Evolutionary conservation across 2,888 invertebrate species (phyloP).

Genomic region (Geophilus truncorum): DNA sequence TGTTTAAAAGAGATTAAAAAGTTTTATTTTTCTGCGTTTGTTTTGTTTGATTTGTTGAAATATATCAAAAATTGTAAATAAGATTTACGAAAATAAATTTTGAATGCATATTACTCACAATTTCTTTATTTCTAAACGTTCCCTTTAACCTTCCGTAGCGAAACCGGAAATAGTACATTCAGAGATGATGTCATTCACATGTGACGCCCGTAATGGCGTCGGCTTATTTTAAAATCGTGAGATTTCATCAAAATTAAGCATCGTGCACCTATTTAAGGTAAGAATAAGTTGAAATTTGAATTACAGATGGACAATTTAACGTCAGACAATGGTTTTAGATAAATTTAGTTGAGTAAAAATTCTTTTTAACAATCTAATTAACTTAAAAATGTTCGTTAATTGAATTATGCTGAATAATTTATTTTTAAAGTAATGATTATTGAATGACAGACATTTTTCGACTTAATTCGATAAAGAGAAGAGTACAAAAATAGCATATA

Average conservation of each 20-base stretch:
- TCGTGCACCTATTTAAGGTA: not conserved
- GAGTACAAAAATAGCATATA: too few species aligned
- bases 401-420: too few species aligned
- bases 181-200: not conserved
- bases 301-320: too few species aligned
- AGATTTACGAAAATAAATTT: not conserved
- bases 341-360: too few species aligned
- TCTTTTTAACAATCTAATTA: too few species aligned
- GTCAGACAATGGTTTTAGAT: too few species aligned
- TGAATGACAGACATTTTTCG: too few species aligned
- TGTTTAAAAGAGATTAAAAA: not conserved
- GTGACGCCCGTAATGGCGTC: not conserved
- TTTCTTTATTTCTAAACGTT: not conserved
- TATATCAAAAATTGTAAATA: not conserved
- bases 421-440: too few species aligned
- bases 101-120: not conserved
- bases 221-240: not conserved
- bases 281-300: not conserved
- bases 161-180: not conserved
- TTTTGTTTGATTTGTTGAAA: not conserved
- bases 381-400: too few species aligned
- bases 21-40: not conserved
- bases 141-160: not conserved
- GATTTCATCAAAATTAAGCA: not conserved
- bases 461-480: too few species aligned